These are phyloP conservation scores for Diarsia dahlii DNA, from an alignment of 2,888 invertebrate species.

Conservation along the genomic window DNA sequence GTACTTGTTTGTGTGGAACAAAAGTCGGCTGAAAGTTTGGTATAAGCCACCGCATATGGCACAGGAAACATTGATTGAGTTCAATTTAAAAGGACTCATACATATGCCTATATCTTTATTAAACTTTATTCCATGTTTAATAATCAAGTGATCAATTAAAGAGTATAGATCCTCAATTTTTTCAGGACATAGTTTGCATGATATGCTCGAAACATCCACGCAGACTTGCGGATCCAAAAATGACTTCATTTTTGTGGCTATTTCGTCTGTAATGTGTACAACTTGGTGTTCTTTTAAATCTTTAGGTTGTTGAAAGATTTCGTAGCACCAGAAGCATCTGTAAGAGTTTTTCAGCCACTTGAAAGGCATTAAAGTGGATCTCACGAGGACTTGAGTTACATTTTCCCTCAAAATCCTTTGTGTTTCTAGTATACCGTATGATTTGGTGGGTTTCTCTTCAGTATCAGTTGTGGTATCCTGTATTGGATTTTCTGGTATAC, in stretches of 20 bases:
- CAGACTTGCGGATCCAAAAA: conserved; percentile 70
- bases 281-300: conserved; percentile 71
- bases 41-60: conserved; percentile 66
- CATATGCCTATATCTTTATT: conserved; percentile 63
- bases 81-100: conserved; percentile 70
- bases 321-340: conserved; percentile 76
- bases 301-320: conserved; percentile 70
- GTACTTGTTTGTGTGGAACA: conserved; percentile 71
- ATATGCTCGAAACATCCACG: conserved; percentile 70
- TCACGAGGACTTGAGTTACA: conserved; percentile 69
- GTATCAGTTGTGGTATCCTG: conserved; percentile 4
- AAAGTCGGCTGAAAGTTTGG: conserved; percentile 67
- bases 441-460: background rate
- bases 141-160: conserved; percentile 70
- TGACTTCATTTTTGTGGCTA: conserved; percentile 65
- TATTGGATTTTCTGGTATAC: background rate
- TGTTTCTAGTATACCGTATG: conserved; percentile 20
- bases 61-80: conserved; percentile 70
- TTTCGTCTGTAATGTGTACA: conserved; percentile 63
- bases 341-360: conserved; percentile 72
- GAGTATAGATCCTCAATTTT: conserved; percentile 62
- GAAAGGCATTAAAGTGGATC: conserved; percentile 70
- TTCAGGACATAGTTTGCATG: conserved; percentile 68
- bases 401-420: conserved; percentile 67
- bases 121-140: conserved; percentile 65